These are phyloP conservation scores for Suncus etruscus DNA, from an alignment of 2,113 vertebrate species.

Conservation along the genomic window DNA sequence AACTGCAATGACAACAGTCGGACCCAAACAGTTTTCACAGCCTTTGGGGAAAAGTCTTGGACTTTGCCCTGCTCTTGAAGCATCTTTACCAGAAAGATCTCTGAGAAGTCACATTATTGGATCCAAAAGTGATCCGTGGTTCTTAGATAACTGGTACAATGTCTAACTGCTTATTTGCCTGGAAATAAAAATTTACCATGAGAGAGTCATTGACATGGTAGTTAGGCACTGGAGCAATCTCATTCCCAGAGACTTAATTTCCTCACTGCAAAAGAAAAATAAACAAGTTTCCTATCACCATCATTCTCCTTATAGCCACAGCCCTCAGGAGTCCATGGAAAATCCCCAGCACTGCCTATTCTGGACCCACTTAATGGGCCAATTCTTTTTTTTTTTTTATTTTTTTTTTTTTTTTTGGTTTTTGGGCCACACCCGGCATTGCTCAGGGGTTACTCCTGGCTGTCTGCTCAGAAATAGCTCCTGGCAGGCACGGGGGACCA, in stretches of 20 bases:
- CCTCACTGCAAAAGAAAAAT: slow-evolving; percentile 20
- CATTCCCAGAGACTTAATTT: slow-evolving; percentile 29
- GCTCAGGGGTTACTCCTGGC: too few relatives aligned
- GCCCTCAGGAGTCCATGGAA: slow-evolving; percentile 21
- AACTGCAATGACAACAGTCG: neutral
- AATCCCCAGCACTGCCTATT: slow-evolving; percentile 29
- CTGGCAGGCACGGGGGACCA: too few relatives aligned
- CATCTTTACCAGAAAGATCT: slow-evolving; percentile 29
- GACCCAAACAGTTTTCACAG: neutral
- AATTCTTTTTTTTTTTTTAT: too few relatives aligned
- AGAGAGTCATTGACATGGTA: slow-evolving; percentile 61
- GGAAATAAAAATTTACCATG: slow-evolving; percentile 78
- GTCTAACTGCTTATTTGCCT: slow-evolving; percentile 62
- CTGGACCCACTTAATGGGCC: neutral
- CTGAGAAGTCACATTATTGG: slow-evolving; percentile 57
- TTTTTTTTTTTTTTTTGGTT: too few relatives aligned
- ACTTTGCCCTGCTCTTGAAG: neutral
- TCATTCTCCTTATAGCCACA: slow-evolving; percentile 44
- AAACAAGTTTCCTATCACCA: slow-evolving; percentile 49
- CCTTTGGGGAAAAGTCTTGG: slow-evolving; percentile 13
- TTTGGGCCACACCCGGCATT: too few relatives aligned
- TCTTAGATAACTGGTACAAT: slow-evolving; percentile 42
- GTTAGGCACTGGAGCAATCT: slow-evolving; percentile 35
- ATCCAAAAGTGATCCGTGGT: too few relatives aligned
- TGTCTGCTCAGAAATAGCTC: too few relatives aligned